A percentile compares a stretch with the other conserved stretches of the same genome.
phyloP scores from a whole-genome alignment of 1,140 invertebrate species.

The Drosophila rhopaloa region DNA sequence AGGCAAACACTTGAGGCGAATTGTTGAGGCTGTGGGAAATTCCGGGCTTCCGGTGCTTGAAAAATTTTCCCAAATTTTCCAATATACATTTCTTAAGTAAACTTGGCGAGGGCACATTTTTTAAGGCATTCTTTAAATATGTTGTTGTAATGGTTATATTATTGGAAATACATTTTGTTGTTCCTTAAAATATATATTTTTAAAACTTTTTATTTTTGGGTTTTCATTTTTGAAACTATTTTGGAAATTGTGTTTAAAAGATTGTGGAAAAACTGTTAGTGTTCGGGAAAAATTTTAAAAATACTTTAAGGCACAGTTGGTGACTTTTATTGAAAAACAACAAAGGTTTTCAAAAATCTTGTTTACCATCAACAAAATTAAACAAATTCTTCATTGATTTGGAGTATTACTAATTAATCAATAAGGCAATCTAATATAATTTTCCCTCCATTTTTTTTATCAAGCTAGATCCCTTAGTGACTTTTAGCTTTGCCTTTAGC shows the following conservation, averaged over 20 bases:
- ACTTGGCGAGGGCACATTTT: background rate
- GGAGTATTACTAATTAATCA: background rate
- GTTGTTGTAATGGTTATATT: too few species aligned
- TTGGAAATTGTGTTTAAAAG: too few species aligned
- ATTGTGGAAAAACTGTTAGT: too few species aligned
- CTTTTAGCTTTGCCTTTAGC: conserved; percentile 19
- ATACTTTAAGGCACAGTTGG: too few species aligned
- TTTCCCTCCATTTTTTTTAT: background rate
- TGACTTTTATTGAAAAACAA: too few species aligned
- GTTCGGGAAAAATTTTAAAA: too few species aligned
- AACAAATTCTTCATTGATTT: background rate
- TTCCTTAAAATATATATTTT: too few species aligned
- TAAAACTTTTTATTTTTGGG: too few species aligned
- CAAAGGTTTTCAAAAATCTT: background rate
- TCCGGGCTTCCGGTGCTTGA: background rate
- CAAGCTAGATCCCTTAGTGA: conserved; percentile 9
- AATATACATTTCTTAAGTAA: background rate
- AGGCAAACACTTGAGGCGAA: conserved; percentile 36
- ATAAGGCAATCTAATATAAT: background rate
- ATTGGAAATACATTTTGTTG: too few species aligned
- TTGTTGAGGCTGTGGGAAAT: conserved; percentile 16
- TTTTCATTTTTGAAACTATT: too few species aligned
- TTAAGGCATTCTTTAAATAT: too few species aligned
- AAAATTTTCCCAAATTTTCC: background rate
- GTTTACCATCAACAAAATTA: background rate